Evolutionary conservation across 2,888 invertebrate genomes (phyloP).

Genomic region (Drosophila phalerata): DNA sequence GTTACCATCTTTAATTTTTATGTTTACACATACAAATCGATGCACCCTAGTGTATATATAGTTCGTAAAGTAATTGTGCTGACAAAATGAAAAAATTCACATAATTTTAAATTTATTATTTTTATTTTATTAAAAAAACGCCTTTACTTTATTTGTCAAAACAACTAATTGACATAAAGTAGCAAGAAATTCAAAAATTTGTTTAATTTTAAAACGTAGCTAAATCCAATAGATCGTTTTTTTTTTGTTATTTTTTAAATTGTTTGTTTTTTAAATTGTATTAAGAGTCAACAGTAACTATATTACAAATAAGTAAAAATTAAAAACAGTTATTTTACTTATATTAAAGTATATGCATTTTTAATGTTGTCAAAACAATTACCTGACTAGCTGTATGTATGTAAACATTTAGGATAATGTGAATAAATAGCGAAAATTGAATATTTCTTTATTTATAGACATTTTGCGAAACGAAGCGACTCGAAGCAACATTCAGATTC

Average conservation of each 20-base stretch:
- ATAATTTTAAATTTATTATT: too few species aligned
- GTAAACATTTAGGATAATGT: conserved; percentile 32
- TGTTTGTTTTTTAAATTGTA: too few species aligned
- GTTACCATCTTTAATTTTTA: too few species aligned
- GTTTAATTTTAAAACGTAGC: neutral
- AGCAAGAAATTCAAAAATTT: neutral
- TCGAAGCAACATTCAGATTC: conserved; percentile 36
- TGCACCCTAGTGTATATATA: conserved; percentile 2
- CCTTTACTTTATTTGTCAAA: too few species aligned
- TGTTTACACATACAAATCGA: too few species aligned
- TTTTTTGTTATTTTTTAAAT: neutral
- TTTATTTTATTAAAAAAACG: too few species aligned
- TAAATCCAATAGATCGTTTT: neutral
- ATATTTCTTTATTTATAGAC: conserved; percentile 59
- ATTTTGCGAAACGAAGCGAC: conserved; percentile 34
- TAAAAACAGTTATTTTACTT: too few species aligned
- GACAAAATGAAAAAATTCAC: neutral
- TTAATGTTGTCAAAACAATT: conserved; percentile 1
- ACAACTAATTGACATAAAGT: too few species aligned
- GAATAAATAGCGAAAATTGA: conserved; percentile 46
- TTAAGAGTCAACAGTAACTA: too few species aligned
- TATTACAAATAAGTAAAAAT: too few species aligned
- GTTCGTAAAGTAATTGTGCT: neutral
- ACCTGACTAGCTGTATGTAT: neutral
- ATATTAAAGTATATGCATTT: conserved; percentile 2